Conservation (phyloP, 2,113 vertebrate genomes). For the Hipposideros armiger region DNA sequence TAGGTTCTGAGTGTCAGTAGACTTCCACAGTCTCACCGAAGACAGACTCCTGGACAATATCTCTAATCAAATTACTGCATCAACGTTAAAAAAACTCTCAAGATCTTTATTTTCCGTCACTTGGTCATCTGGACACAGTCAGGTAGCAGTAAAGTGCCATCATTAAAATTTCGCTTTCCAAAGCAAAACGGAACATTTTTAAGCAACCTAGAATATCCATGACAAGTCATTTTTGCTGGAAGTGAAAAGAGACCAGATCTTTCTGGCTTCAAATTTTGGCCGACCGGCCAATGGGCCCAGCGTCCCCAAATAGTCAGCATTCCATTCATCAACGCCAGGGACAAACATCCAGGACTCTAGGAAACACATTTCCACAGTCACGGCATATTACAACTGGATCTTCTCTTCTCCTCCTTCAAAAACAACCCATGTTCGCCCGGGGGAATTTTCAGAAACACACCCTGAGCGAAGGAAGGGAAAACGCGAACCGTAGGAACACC, state of each 20-base stretch:
- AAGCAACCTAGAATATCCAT: no score
- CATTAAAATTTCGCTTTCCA: background rate
- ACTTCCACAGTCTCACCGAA: background rate
- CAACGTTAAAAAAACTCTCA: no score
- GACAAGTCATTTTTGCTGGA: background rate
- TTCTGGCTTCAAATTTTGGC: background rate
- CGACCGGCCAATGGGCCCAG: background rate
- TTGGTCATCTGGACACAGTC: background rate
- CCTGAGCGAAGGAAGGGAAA: background rate
- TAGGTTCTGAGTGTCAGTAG: background rate
- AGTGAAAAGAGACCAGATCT: background rate
- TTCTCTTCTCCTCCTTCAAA: background rate
- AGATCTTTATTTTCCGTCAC: background rate
- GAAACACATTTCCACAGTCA: background rate
- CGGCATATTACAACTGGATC: no score
- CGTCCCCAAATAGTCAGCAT: background rate
- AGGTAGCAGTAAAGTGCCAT: background rate
- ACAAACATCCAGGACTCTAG: background rate
- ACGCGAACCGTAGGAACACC: accelerated
- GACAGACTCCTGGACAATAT: background rate
- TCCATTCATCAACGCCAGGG: background rate
- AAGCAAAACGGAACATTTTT: background rate
- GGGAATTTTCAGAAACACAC: background rate
- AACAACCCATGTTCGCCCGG: accelerated
- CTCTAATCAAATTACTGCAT: background rate